These are phyloP conservation scores for Meteorus sp. DNA, from an alignment of 1,140 invertebrate species.

Conservation along the genomic window DNA sequence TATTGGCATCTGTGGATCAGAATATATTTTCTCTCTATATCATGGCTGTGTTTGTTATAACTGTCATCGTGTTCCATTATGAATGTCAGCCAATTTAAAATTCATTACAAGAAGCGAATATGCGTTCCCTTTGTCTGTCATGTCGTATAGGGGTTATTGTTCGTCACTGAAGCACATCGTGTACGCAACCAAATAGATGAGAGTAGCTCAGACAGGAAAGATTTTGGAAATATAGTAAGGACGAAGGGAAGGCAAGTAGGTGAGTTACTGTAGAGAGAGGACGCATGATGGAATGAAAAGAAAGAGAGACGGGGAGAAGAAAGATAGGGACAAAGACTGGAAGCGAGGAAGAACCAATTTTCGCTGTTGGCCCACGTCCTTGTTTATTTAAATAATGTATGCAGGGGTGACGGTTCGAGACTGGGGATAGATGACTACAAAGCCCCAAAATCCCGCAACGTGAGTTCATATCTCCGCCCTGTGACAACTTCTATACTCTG, in stretches of 20 bases:
- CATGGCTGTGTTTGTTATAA: slow-evolving; percentile 41
- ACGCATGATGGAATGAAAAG: slow-evolving; percentile 16
- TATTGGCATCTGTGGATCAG: too few relatives aligned
- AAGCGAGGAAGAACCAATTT: slow-evolving; percentile 27
- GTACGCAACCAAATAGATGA: not conserved
- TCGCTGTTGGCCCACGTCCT: slow-evolving; percentile 26
- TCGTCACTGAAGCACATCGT: slow-evolving; percentile 45
- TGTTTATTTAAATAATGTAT: slow-evolving; percentile 61
- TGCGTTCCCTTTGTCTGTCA: slow-evolving; percentile 40
- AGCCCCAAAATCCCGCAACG: slow-evolving; percentile 50
- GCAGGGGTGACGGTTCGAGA: slow-evolving; percentile 28
- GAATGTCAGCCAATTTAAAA: slow-evolving; percentile 58
- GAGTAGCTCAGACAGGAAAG: too few relatives aligned
- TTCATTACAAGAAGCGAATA: slow-evolving; percentile 51
- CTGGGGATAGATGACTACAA: slow-evolving; percentile 56
- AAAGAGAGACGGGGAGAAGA: slow-evolving; percentile 24
- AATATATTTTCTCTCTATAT: not conserved
- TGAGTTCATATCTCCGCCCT: slow-evolving; percentile 1
- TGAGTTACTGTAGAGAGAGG: too few relatives aligned
- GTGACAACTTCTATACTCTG: slow-evolving; percentile 41
- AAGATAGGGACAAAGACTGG: slow-evolving; percentile 18
- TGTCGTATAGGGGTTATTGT: slow-evolving; percentile 52
- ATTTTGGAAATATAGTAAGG: too few relatives aligned
- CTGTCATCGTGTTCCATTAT: slow-evolving; percentile 50
- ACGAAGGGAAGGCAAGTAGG: too few relatives aligned